Evolutionary conservation across 2,888 invertebrate genomes (phyloP).

Genomic region (Meganola albula): DNA sequence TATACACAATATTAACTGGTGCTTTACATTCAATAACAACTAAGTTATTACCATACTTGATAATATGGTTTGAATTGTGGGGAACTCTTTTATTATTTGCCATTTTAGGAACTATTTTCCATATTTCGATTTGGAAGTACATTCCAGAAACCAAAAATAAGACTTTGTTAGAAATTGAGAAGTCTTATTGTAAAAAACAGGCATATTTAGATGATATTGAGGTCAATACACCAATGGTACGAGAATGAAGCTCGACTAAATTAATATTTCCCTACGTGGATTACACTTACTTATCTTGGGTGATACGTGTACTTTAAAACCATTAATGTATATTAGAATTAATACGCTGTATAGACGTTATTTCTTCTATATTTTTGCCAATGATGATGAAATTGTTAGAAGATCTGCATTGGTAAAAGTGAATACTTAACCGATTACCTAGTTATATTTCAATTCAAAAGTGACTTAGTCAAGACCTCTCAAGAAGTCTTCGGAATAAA

Average conservation of each 20-base stretch:
- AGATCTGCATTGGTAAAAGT: too few relatives aligned
- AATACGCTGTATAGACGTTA: too few relatives aligned
- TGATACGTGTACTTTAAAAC: too few relatives aligned
- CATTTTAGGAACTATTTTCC: background rate
- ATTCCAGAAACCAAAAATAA: conserved; percentile 27
- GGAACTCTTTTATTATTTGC: conserved; percentile 15
- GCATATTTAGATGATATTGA: background rate
- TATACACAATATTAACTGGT: conserved; percentile 18
- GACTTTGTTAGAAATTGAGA: conserved; percentile 15
- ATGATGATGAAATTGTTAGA: too few relatives aligned
- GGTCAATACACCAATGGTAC: background rate
- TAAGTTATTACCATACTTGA: conserved; percentile 17
- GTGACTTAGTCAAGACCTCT: too few relatives aligned
- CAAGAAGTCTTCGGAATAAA: too few relatives aligned
- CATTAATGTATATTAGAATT: too few relatives aligned
- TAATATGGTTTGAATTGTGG: conserved; percentile 9
- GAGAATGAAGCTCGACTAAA: background rate
- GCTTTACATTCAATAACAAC: conserved; percentile 12
- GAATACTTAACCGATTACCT: too few relatives aligned
- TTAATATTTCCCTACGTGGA: too few relatives aligned
- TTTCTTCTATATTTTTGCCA: too few relatives aligned
- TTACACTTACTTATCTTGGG: too few relatives aligned
- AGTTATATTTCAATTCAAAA: too few relatives aligned
- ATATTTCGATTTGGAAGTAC: conserved; percentile 17
- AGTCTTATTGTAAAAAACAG: background rate